These are phyloP conservation scores for Rhyacichthys aspro DNA, from an alignment of 2,797 vertebrate species.

Conservation along the genomic window DNA sequence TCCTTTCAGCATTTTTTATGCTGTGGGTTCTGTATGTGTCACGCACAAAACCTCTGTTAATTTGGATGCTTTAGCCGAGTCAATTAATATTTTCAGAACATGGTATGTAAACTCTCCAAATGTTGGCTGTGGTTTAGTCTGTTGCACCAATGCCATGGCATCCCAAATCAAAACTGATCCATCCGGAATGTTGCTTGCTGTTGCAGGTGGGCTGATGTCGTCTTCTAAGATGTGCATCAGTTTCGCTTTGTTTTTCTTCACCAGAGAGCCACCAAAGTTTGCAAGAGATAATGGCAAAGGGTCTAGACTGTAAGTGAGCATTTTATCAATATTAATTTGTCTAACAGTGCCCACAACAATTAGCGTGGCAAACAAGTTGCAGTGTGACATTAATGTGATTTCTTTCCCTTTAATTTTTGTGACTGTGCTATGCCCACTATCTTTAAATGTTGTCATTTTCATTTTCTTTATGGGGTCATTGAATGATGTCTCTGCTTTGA, in stretches of 20 bases:
- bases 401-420: too few relatives aligned
- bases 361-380: too few relatives aligned
- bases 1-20: background rate
- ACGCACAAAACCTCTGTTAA: conserved; percentile 7
- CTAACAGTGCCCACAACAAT: background rate
- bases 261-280: conserved; percentile 6
- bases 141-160: conserved; percentile 13
- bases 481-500: too few relatives aligned
- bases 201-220: too few relatives aligned
- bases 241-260: conserved; percentile 8
- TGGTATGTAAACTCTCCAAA: conserved; percentile 20
- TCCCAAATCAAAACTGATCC: too few relatives aligned
- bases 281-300: conserved; percentile 9
- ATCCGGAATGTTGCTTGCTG: too few relatives aligned
- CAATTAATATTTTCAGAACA: conserved; percentile 20
- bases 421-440: too few relatives aligned
- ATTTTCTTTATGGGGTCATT: too few relatives aligned
- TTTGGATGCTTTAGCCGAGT: conserved; percentile 12
- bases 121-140: conserved; percentile 13
- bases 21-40: conserved; percentile 2
- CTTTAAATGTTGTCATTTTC: too few relatives aligned
- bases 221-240: too few relatives aligned
- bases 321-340: conserved; percentile 8
- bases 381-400: too few relatives aligned
- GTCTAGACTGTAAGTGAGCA: conserved; percentile 11